phyloP scores from a whole-genome alignment of 2,888 invertebrate species.

The Blastobasis adustella region DNA sequence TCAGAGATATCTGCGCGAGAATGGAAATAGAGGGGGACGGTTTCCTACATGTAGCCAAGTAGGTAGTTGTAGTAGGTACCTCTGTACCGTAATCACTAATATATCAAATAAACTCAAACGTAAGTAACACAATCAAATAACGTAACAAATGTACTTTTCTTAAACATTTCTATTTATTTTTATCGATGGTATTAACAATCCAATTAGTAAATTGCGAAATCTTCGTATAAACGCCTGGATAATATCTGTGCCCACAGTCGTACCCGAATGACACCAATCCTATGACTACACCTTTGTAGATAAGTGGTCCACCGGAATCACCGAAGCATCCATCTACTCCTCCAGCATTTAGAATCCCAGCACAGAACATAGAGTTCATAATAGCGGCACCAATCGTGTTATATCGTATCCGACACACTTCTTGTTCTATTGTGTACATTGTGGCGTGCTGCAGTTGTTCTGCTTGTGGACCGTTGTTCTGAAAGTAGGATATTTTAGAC shows the following conservation, averaged over 20 bases:
- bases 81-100: too few species aligned
- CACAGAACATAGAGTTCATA: constrained; percentile 57
- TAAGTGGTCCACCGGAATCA: constrained; percentile 60
- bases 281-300: constrained; percentile 58
- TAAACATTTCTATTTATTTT: constrained; percentile 37
- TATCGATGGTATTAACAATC: constrained; percentile 48
- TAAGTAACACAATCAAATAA: constrained; percentile 3
- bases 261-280: constrained; percentile 63
- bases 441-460: constrained; percentile 52
- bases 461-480: constrained; percentile 50
- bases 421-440: constrained; percentile 41
- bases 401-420: constrained; percentile 44
- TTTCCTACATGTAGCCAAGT: too few species aligned
- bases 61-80: too few species aligned
- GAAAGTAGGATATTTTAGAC: constrained; percentile 12
- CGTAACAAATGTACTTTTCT: background rate
- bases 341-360: constrained; percentile 47
- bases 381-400: constrained; percentile 46
- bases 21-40: too few species aligned
- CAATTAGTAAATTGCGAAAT: constrained; percentile 56
- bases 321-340: constrained; percentile 63
- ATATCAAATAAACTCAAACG: too few species aligned
- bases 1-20: too few species aligned
- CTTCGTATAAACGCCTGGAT: constrained; percentile 64
- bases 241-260: constrained; percentile 55